These are phyloP conservation scores for Amphilophus citrinellus DNA, from an alignment of 2,113 vertebrate genomes.

Conservation along the genomic window DNA sequence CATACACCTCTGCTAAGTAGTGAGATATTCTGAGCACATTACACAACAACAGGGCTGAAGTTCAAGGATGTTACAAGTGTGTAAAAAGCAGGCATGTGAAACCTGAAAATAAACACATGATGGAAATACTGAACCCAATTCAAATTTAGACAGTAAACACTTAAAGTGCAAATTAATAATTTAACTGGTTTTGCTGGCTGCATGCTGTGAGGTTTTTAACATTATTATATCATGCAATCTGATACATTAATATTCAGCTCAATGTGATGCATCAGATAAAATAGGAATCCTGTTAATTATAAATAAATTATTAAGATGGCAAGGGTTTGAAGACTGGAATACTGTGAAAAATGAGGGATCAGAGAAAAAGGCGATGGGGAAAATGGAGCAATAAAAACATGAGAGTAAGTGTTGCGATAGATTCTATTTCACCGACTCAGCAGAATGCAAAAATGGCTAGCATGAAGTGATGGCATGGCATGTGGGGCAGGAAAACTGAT, in stretches of 20 bases:
- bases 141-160: background rate
- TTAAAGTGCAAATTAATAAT: background rate
- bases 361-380: background rate
- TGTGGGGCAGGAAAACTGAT: constrained; percentile 49
- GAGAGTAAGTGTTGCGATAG: constrained; percentile 45
- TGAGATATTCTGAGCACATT: constrained; percentile 57
- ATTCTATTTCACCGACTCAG: constrained; percentile 76
- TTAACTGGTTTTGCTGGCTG: background rate
- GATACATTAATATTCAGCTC: background rate
- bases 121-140: background rate
- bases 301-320: background rate
- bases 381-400: constrained; percentile 20
- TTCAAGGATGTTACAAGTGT: constrained; percentile 45
- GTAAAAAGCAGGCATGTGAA: constrained; percentile 21
- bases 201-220: background rate
- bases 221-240: background rate
- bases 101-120: constrained; percentile 18
- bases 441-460: constrained; percentile 62
- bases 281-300: background rate
- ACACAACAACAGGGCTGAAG: constrained; percentile 50
- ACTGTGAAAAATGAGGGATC: constrained; percentile 5
- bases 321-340: background rate
- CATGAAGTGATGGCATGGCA: constrained; percentile 40
- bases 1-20: constrained; percentile 51
- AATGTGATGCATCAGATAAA: background rate